A percentile compares a stretch with the other conserved stretches of the same genome.
phyloP scores from a whole-genome alignment of 2,888 invertebrate species.

The Disparrhopalites patrizii region DNA sequence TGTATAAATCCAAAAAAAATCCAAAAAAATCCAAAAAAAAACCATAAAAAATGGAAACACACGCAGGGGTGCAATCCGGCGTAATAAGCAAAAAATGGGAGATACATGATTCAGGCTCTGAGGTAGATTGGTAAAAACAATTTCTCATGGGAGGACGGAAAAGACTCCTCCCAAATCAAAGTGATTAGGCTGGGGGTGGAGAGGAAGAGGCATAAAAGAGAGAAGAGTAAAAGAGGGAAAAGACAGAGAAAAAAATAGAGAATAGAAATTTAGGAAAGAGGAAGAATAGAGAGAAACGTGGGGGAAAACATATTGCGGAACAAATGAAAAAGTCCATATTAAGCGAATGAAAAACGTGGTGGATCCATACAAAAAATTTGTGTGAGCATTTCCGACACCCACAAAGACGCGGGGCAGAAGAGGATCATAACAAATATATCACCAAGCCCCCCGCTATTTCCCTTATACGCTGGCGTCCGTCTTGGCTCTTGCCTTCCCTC shows the following conservation, averaged over 20 bases:
- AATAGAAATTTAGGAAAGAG: too few species aligned
- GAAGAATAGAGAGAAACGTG: not conserved
- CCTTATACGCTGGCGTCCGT: not conserved
- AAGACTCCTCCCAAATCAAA: not conserved
- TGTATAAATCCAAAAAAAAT: too few species aligned
- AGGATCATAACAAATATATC: constrained; percentile 23
- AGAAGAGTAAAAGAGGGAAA: not conserved
- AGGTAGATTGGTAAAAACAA: too few species aligned
- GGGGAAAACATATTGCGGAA: not conserved
- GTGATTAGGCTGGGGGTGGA: constrained; percentile 1
- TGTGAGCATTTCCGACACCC: constrained; percentile 14
- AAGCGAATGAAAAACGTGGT: constrained; percentile 12
- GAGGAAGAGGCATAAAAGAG: too few species aligned
- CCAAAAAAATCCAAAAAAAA: too few species aligned
- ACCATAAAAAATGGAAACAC: too few species aligned
- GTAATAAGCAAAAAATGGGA: too few species aligned
- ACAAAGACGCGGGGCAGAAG: constrained; percentile 8
- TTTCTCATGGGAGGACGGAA: not conserved
- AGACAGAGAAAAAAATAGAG: constrained; percentile 9
- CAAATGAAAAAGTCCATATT: constrained; percentile 15
- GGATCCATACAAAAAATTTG: too few species aligned
- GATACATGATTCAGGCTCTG: too few species aligned
- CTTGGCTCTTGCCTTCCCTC: too few species aligned
- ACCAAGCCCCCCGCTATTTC: not conserved
- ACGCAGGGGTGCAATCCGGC: too few species aligned